Conservation (phyloP, 2,113 vertebrate genomes). For the Verasper variegatus region DNA sequence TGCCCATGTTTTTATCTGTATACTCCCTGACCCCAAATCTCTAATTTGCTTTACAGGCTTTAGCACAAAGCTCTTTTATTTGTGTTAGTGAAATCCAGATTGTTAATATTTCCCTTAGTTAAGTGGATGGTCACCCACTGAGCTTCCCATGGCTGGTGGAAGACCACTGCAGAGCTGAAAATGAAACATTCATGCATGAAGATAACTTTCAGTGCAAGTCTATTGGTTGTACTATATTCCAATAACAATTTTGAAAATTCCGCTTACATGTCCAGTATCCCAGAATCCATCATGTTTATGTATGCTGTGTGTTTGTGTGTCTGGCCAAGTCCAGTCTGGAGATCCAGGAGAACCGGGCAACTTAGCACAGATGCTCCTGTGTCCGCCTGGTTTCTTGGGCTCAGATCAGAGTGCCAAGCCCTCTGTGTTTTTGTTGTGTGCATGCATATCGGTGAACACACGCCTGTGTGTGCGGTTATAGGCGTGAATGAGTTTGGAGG, state of each 20-base stretch:
- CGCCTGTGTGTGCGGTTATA: constrained; percentile 39
- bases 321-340: constrained; percentile 30
- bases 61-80: constrained; percentile 22
- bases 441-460: constrained; percentile 24
- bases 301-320: constrained; percentile 32
- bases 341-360: constrained; percentile 35
- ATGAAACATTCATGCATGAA: no score
- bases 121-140: background rate
- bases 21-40: background rate
- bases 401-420: constrained; percentile 52
- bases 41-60: constrained; percentile 4
- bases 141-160: background rate
- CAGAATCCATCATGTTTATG: constrained; percentile 36
- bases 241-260: constrained; percentile 27
- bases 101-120: constrained; percentile 13
- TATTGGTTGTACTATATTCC: constrained; percentile 17
- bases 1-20: no score
- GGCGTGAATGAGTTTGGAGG: constrained; percentile 42
- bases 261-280: constrained; percentile 10
- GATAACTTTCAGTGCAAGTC: background rate
- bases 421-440: constrained; percentile 54
- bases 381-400: constrained; percentile 56
- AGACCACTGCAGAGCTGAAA: background rate
- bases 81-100: constrained; percentile 2
- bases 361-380: constrained; percentile 68